Evolutionary conservation across 2,797 vertebrate genomes (phyloP).

Genomic region (Dipus sagitta): DNA sequence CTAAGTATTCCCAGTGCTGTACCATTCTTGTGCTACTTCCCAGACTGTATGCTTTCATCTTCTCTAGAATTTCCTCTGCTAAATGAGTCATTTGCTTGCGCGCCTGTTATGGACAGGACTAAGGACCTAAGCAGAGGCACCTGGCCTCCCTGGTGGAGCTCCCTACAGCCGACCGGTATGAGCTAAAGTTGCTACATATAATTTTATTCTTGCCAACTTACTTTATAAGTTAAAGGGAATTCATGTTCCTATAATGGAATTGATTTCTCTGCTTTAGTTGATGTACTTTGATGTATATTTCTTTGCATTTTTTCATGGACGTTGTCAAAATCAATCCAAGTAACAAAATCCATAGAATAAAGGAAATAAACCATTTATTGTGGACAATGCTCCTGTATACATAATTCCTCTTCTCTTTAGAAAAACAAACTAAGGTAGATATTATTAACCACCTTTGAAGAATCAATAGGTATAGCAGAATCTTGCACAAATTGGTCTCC

Average conservation of each 20-base stretch:
- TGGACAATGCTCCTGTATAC: neutral
- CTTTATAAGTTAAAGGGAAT: constrained; percentile 49
- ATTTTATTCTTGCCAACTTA: neutral
- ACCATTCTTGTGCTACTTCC: no score
- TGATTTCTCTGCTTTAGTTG: neutral
- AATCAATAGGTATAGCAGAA: neutral
- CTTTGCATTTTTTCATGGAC: neutral
- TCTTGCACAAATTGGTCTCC: neutral
- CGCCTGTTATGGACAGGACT: no score
- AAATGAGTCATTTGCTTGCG: neutral
- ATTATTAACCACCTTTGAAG: constrained; percentile 6
- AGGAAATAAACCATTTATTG: constrained; percentile 24
- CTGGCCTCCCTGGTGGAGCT: neutral
- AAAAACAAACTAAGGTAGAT: neutral
- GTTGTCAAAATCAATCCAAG: constrained; percentile 19
- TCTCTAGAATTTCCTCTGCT: neutral
- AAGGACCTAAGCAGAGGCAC: neutral
- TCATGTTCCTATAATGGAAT: constrained; percentile 41
- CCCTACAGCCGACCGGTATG: neutral
- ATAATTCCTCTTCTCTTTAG: neutral
- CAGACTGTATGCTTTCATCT: no score
- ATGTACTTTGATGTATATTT: neutral
- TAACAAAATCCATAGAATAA: neutral
- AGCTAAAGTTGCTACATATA: neutral
- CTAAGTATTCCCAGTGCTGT: neutral